Conservation (phyloP, 2,888 invertebrate genomes). For the Lutraria lutraria region DNA sequence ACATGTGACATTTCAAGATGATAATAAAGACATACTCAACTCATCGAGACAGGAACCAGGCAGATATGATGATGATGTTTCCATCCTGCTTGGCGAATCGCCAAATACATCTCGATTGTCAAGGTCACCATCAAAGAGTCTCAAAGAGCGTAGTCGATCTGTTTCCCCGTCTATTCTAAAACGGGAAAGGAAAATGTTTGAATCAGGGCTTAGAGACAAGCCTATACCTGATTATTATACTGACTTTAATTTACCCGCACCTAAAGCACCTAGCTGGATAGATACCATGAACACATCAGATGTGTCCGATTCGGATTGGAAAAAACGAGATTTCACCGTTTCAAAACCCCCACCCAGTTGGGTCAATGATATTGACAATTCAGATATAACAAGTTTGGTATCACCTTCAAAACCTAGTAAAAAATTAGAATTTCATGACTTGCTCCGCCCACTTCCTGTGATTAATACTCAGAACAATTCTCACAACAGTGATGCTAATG, state of each 20-base stretch:
- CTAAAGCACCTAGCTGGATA: constrained; percentile 75
- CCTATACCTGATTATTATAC: constrained; percentile 68
- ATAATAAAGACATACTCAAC: constrained; percentile 15
- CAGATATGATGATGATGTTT: constrained; percentile 67
- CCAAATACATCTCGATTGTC: constrained; percentile 55
- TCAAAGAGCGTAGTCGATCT: constrained; percentile 73
- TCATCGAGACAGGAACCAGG: constrained; percentile 27
- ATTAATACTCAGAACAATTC: constrained; percentile 70
- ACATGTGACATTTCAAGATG: constrained; percentile 61
- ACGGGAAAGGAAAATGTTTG: constrained; percentile 70
- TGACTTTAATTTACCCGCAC: constrained; percentile 63
- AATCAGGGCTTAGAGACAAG: constrained; percentile 65
- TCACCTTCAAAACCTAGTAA: constrained; percentile 64
- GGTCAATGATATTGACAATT: constrained; percentile 76
- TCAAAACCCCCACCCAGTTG: constrained; percentile 77
- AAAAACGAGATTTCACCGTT: constrained; percentile 71
- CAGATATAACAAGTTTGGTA: constrained; percentile 74
- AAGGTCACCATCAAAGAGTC: constrained; percentile 58
- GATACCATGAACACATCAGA: constrained; percentile 74
- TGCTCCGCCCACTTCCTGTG: constrained; percentile 64
- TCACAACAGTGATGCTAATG: constrained; percentile 61
- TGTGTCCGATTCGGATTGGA: constrained; percentile 72
- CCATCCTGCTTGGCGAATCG: constrained; percentile 63
- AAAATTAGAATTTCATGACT: constrained; percentile 59
- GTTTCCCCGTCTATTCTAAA: constrained; percentile 74